A percentile compares a stretch with the other conserved stretches of the same genome.
These are phyloP conservation scores for Neoaliturus tenellus DNA, from an alignment of 2,888 invertebrate genomes.

Conservation along the genomic window DNA sequence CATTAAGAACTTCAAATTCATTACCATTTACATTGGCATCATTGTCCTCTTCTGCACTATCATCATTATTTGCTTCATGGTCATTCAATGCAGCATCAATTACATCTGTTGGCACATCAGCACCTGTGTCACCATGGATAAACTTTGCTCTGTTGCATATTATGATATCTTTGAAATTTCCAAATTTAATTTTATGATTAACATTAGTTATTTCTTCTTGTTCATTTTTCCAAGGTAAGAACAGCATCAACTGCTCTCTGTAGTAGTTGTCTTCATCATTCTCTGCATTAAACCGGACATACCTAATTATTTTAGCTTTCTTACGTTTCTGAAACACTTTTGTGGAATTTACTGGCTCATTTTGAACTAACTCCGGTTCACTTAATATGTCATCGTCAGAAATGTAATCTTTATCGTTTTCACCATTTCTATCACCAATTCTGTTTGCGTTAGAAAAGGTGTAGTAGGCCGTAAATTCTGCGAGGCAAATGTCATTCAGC, in stretches of 20 bases:
- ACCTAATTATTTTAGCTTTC: conserved; percentile 43
- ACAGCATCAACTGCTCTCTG: conserved; percentile 52
- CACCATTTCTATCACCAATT: neutral
- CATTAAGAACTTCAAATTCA: conserved; percentile 37
- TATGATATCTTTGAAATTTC: neutral
- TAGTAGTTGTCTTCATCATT: conserved; percentile 47
- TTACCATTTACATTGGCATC: neutral
- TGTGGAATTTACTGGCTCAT: neutral
- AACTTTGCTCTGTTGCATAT: neutral
- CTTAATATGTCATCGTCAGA: too few species aligned
- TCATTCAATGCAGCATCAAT: conserved; percentile 5
- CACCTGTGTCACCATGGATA: conserved; percentile 15
- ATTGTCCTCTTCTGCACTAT: neutral
- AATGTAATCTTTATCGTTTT: conserved; percentile 7
- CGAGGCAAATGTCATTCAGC: too few species aligned
- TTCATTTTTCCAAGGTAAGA: conserved; percentile 65
- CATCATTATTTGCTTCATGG: neutral
- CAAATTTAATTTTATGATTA: conserved; percentile 53
- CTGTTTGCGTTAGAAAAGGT: neutral
- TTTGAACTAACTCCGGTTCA: neutral
- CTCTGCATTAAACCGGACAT: neutral
- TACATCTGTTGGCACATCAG: neutral
- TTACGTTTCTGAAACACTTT: neutral
- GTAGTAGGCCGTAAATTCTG: too few species aligned
- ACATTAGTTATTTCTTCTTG: conserved; percentile 57